Evolutionary conservation across 2,888 invertebrate species (phyloP), one percentile per base, ranked within the genome.

Genomic region (Megaustenia siamemsis): DNA sequence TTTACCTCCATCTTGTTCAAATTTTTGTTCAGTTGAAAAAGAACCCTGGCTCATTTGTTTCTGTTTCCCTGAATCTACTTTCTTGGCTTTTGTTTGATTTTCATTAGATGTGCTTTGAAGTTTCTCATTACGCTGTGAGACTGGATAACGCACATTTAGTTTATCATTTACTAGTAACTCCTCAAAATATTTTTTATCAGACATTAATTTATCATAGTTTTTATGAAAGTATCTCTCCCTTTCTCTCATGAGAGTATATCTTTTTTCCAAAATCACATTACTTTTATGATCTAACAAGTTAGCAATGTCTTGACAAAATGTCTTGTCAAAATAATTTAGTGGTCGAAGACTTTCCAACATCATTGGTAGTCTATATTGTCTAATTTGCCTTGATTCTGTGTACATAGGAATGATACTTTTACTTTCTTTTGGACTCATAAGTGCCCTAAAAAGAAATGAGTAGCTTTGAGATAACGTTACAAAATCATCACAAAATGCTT

Each of bases 121-220:
- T 49, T 49, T 49, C 8, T 49, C 49, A 49, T 49, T 15, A 49
- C 15, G 15, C 15, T 49, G 6, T 10, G 49, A 49, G 6, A 15
- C 49, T 10, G 49, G 8, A 15, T 10, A 10, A 15, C 6, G 6
- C n/a, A 10, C 49, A 49, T 10, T 6, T 49, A 15, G 15, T 15
- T 49, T 49, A 6, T 15, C 49, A 49, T 49, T 6, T n/a, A n/a
- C n/a, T n/a, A n/a, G n/a, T n/a, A n/a, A n/a, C 63, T 92, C 92
- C 18, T 92, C 90, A 66, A 90, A 89, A 86, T 93, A 93, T 60
- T 90, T 49, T 49, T 18, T 49, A 49, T 49, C 18, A 18, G 10
- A 18, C 8, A 18, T 49, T 49, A 49, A 18, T 49, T 10, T 49
- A 49, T 49, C 49, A 49, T 49, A 49, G 18, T 49, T 49, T 49